phyloP scores from a whole-genome alignment of 2,888 invertebrate genomes.

The Xestia ashworthii region DNA sequence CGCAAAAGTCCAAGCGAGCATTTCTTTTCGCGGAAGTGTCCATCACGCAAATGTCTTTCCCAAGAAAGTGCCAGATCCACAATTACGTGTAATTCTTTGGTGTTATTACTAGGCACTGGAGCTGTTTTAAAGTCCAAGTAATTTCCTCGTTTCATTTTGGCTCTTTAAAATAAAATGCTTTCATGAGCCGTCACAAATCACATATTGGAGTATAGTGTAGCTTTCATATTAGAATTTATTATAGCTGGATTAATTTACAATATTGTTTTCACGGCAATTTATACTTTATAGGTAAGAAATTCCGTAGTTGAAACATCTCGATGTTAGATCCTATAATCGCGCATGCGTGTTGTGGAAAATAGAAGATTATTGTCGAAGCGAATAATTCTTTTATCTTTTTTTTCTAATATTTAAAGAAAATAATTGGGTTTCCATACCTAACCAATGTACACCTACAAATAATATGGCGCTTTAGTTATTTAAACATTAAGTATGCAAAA shows the following conservation, averaged over 20 bases:
- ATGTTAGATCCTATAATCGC: background rate
- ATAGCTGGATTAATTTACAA: background rate
- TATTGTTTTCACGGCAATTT: background rate
- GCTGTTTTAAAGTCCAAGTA: background rate
- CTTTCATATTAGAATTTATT: background rate
- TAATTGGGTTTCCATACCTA: background rate
- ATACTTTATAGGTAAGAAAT: background rate
- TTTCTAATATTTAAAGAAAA: background rate
- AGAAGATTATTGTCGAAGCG: background rate
- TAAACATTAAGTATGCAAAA: background rate
- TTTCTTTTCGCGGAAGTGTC: too few species aligned
- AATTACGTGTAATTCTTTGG: background rate
- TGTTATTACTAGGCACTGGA: background rate
- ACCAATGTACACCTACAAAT: background rate
- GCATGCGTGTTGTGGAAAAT: background rate
- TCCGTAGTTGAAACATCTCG: background rate
- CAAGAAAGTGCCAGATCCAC: too few species aligned
- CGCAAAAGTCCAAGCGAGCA: too few species aligned
- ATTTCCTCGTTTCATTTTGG: background rate
- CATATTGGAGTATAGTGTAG: background rate
- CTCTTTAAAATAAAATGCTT: background rate
- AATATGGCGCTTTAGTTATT: background rate
- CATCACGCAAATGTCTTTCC: too few species aligned
- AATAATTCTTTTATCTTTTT: background rate
- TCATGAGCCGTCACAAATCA: background rate